Percentiles rank a stretch among this genome's conserved stretches.
Evolutionary conservation across 2,797 vertebrate species (phyloP).

Genomic region (Pseudochaenichthys georgianus): DNA sequence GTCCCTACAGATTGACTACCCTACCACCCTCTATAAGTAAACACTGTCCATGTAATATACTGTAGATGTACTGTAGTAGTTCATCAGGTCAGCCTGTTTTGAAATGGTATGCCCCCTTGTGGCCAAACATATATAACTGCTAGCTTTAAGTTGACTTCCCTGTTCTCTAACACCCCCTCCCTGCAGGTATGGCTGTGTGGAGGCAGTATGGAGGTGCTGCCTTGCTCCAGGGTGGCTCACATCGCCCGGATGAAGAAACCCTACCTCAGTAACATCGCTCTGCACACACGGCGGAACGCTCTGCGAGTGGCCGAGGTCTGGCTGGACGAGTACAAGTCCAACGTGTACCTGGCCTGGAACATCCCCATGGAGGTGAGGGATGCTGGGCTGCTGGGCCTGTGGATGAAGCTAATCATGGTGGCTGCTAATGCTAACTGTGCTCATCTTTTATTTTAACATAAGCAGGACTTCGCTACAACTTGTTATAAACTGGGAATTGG

Average conservation of each 20-base stretch:
- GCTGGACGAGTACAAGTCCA: conserved; percentile 97
- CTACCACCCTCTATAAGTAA: no score
- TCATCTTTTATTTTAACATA: neutral
- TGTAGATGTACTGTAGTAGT: no score
- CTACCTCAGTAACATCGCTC: conserved; percentile 95
- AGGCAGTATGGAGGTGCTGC: conserved; percentile 98
- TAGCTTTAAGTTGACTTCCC: neutral
- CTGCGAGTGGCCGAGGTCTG: conserved; percentile 97
- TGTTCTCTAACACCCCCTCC: neutral
- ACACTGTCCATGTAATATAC: no score
- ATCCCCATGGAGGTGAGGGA: conserved; percentile 91
- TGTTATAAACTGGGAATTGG: neutral
- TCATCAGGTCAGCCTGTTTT: neutral
- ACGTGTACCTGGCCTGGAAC: conserved; percentile 98
- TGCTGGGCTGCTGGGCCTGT: no score
- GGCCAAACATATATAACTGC: neutral
- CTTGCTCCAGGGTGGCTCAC: conserved; percentile 96
- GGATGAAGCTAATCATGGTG: neutral
- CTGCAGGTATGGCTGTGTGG: conserved; percentile 96
- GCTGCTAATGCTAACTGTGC: neutral
- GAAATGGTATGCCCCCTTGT: neutral
- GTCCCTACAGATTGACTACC: no score
- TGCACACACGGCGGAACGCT: conserved; percentile 94
- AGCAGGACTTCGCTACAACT: neutral
- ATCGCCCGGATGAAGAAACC: conserved; percentile 96